Evolutionary conservation across 2,888 invertebrate genomes (phyloP).

Genomic region (Nesidiocoris tenuis): DNA sequence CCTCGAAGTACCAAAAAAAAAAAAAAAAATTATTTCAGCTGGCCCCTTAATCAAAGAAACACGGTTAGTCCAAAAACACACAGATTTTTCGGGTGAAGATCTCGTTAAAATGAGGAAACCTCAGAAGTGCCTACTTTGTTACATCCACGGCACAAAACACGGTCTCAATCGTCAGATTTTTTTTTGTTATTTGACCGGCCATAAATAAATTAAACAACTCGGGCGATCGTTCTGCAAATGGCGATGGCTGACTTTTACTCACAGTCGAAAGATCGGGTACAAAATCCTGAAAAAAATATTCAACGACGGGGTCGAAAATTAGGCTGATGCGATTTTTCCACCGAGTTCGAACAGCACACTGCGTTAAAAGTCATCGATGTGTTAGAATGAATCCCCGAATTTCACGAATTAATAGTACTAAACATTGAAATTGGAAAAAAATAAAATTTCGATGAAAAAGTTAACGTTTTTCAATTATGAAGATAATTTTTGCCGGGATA

Average conservation of each 20-base stretch:
- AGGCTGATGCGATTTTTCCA: no score
- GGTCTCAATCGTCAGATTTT: not conserved
- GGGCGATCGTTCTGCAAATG: conserved; percentile 46
- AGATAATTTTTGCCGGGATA: no score
- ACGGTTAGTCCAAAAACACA: not conserved
- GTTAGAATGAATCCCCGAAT: not conserved
- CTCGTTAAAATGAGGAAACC: not conserved
- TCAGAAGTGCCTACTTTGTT: not conserved
- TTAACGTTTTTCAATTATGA: no score
- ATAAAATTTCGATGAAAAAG: no score
- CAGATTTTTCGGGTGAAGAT: not conserved
- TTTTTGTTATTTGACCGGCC: not conserved
- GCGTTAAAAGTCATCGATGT: not conserved
- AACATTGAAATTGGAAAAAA: no score
- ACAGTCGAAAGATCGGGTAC: conserved; percentile 58
- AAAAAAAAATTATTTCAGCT: not conserved
- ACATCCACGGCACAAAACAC: not conserved
- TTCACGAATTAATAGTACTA: not conserved
- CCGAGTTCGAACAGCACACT: no score
- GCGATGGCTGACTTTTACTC: conserved; percentile 54
- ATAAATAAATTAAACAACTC: not conserved
- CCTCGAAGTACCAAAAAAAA: no score
- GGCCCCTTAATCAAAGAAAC: not conserved
- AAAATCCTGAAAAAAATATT: conserved; percentile 57
- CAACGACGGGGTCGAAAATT: conserved; percentile 19